These are phyloP conservation scores for Lydus trimaculatus DNA, from an alignment of 2,888 invertebrate species.

Conservation along the genomic window DNA sequence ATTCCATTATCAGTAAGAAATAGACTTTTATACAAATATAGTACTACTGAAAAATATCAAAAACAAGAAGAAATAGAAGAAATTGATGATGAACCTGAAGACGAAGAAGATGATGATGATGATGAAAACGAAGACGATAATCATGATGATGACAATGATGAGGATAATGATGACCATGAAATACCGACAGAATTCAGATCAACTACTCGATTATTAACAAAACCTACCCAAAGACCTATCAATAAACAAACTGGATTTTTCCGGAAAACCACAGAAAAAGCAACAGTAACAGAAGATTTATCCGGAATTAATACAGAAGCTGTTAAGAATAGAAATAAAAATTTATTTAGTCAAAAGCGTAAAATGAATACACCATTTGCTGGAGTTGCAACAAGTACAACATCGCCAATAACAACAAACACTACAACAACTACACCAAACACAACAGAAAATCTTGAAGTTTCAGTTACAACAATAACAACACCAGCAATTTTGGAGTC, in stretches of 20 bases:
- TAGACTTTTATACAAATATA: slow-evolving; percentile 22
- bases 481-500: slow-evolving; percentile 25
- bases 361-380: slow-evolving; percentile 52
- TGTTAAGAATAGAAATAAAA: slow-evolving; percentile 64
- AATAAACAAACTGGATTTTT: slow-evolving; percentile 28
- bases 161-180: slow-evolving; percentile 25
- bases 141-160: slow-evolving; percentile 23
- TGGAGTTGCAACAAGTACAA: slow-evolving; percentile 16
- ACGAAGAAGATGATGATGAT: slow-evolving; percentile 17
- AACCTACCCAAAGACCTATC: slow-evolving; percentile 15
- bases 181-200: slow-evolving; percentile 12
- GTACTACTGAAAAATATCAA: slow-evolving; percentile 33
- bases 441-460: slow-evolving; percentile 21
- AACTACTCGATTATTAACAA: neutral
- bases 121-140: slow-evolving; percentile 13
- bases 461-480: slow-evolving; percentile 22
- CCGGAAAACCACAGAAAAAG: slow-evolving; percentile 36
- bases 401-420: slow-evolving; percentile 17
- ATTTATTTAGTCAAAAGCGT: slow-evolving; percentile 61
- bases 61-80: slow-evolving; percentile 19
- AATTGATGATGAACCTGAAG: slow-evolving; percentile 21
- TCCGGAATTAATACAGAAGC: slow-evolving; percentile 62
- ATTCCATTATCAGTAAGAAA: neutral
- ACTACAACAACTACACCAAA: slow-evolving; percentile 18
- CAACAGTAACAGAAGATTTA: slow-evolving; percentile 37